Evolutionary conservation across 2,113 vertebrate species (phyloP), one percentile per base, ranked within the genome.

Genomic region (Osmerus eperlanus): DNA sequence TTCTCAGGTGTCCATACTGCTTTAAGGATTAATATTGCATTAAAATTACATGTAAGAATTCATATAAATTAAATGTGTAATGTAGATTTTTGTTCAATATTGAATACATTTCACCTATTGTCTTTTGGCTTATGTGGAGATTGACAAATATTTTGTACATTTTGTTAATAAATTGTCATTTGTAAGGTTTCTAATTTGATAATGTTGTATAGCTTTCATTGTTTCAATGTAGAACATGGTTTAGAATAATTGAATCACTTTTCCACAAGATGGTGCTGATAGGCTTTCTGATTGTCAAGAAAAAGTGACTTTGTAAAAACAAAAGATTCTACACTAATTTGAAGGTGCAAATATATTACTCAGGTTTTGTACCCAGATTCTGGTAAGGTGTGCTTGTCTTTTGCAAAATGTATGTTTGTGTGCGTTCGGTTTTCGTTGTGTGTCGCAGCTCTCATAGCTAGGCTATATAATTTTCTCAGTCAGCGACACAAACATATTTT

Each of bases 381-480:
- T 47, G 2, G 9, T 47, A 11, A 0, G 41, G 9, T 47, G 41
- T 47, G 8, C 41, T 47, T 47, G 2, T 47, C 9, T 47, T 47
- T 47, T 47, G 9, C 41, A 12, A 47, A 47, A 41, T 52, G 65
- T 52, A 28, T 52, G 36, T 52, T 14, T 21, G 65, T 51, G n/a
- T 66, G 65, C 19, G 18, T 66, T 18, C 29, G 29, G 18, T 13
- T 19, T 15, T 51, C 14, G 32, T 29, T 12, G 65, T 41, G 65
- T 66, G 65, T 47, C 65, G 2, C 55, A 56, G 55, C 15, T 47
- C 8, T 7, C 23, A 28, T 25, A 62, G 28, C 15, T 29, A 11
- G 14, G 11, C 60, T 15, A 16, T 15, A 65, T 32, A 19, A n/a
- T 65, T 65, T 32, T 65, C n/a, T 36, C 8, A 0, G 89, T 91